A percentile compares a stretch with the other conserved stretches of the same genome.
phyloP scores from a whole-genome alignment of 2,888 invertebrate species.

The Hyles lineata region DNA sequence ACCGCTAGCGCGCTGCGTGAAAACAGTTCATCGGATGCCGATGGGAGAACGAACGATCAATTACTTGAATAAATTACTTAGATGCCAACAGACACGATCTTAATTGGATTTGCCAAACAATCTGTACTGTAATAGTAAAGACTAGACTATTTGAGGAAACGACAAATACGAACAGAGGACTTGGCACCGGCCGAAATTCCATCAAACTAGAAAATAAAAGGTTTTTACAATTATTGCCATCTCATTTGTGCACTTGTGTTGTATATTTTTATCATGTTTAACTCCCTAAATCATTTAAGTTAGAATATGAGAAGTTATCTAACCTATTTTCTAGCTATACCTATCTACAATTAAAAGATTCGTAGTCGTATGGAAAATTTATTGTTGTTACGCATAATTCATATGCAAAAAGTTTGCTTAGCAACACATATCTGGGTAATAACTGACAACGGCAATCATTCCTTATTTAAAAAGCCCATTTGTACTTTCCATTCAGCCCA shows the following conservation, averaged over 20 bases:
- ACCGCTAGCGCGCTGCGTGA: constrained; percentile 11
- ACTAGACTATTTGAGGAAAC: no score
- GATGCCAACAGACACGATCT: background rate
- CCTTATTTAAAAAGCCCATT: constrained; percentile 51
- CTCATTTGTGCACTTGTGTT: background rate
- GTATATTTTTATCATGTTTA: background rate
- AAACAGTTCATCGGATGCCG: background rate
- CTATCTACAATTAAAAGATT: no score
- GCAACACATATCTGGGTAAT: constrained; percentile 46
- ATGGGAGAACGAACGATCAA: constrained; percentile 5
- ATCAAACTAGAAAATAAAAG: background rate
- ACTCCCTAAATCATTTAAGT: background rate
- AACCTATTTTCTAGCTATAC: no score
- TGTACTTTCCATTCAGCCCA: constrained; percentile 54
- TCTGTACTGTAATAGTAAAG: no score
- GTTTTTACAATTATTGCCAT: background rate
- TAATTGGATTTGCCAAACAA: no score
- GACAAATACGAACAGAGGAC: no score
- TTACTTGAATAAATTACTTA: background rate
- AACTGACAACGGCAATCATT: constrained; percentile 43
- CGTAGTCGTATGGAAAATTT: no score
- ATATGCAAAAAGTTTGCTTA: constrained; percentile 37
- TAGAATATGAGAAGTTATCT: background rate
- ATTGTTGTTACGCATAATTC: no score
- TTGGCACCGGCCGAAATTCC: background rate